Conservation (phyloP, 1,140 invertebrate species). For the Wasmannia auropunctata region DNA sequence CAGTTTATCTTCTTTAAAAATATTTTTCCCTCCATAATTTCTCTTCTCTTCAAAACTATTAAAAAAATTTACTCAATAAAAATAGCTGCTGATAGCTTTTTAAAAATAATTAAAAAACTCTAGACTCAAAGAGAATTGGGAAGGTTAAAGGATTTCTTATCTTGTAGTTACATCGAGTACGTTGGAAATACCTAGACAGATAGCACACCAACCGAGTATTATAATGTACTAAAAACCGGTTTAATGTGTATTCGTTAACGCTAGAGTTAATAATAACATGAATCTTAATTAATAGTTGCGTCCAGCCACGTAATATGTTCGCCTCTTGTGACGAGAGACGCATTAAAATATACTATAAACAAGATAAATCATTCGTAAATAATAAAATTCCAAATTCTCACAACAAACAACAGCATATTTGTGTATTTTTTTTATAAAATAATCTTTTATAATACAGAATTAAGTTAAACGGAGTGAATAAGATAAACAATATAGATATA, state of each 20-base stretch:
- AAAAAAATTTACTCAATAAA: neutral
- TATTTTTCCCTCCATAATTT: neutral
- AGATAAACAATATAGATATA: neutral
- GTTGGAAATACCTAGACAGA: constrained; percentile 12
- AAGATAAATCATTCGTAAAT: neutral
- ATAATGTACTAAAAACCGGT: constrained; percentile 49
- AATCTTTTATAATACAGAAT: neutral
- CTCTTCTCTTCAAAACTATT: neutral
- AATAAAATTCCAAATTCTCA: neutral
- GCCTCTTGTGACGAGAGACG: neutral
- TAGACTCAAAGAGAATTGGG: neutral
- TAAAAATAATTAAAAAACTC: constrained; percentile 5
- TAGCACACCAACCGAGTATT: constrained; percentile 1
- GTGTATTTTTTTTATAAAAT: neutral
- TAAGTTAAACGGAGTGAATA: neutral
- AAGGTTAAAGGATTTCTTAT: constrained; percentile 21
- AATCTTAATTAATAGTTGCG: constrained; percentile 35
- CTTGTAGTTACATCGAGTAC: neutral
- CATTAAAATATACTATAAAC: constrained; percentile 27
- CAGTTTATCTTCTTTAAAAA: neutral
- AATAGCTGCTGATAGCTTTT: neutral
- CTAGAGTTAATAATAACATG: constrained; percentile 31
- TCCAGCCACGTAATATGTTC: constrained; percentile 7
- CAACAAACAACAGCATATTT: too few species aligned
- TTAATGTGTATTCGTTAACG: constrained; percentile 34